Evolutionary conservation across 2,888 invertebrate species (phyloP).

Genomic region (Ethmia dodecea): DNA sequence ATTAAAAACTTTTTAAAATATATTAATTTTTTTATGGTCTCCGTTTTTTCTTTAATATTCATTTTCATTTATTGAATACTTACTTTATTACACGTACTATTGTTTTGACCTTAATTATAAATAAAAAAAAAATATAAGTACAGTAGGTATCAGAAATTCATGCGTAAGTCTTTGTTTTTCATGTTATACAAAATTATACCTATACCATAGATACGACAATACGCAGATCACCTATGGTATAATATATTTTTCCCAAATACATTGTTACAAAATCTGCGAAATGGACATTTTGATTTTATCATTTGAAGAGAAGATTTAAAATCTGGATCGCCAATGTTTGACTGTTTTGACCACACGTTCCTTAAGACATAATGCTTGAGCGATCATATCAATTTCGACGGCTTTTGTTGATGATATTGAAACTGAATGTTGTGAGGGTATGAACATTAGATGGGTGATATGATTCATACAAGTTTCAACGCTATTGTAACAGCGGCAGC

Average conservation of each 20-base stretch:
- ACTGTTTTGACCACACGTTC: conserved; percentile 50
- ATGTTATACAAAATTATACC: too few species aligned
- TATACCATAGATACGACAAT: too few species aligned
- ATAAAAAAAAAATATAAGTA: too few species aligned
- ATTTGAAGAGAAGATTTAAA: conserved; percentile 21
- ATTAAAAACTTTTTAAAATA: neutral
- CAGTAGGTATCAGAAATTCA: too few species aligned
- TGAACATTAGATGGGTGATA: conserved; percentile 45
- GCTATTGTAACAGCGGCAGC: conserved; percentile 41
- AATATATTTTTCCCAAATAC: too few species aligned
- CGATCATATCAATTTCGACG: conserved; percentile 40
- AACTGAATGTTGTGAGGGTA: conserved; percentile 28
- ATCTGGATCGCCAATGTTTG: conserved; percentile 38
- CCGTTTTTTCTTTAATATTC: too few species aligned
- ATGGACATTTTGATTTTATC: conserved; percentile 20
- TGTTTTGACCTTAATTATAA: too few species aligned
- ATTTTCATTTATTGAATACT: too few species aligned
- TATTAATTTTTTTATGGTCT: neutral
- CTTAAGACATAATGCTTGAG: conserved; percentile 16
- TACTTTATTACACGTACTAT: too few species aligned
- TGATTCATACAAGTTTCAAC: conserved; percentile 49
- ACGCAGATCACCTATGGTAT: too few species aligned
- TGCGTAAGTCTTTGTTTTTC: too few species aligned
- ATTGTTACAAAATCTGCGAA: neutral
- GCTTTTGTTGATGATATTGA: conserved; percentile 30